Conservation (phyloP, 2,113 vertebrate species). For the Poicephalus meyeri region DNA sequence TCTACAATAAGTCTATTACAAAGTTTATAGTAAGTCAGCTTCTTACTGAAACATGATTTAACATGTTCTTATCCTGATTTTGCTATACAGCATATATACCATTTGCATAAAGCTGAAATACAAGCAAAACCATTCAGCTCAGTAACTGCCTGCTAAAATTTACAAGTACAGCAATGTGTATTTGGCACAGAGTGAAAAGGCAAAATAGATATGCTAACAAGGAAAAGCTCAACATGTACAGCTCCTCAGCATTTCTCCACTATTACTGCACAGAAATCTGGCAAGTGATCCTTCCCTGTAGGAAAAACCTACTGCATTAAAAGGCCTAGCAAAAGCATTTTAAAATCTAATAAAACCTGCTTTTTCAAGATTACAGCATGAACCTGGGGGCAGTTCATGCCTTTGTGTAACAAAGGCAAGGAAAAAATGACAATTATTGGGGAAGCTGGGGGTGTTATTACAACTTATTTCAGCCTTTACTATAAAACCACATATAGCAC, state of each 20-base stretch:
- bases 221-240: neutral
- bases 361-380: neutral
- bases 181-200: neutral
- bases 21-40: neutral
- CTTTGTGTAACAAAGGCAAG: neutral
- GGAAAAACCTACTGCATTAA: neutral
- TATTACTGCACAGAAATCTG: neutral
- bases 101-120: neutral
- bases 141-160: neutral
- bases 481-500: neutral
- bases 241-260: neutral
- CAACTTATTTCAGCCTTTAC: neutral
- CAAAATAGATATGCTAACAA: neutral
- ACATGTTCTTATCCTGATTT: neutral
- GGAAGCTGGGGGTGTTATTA: neutral
- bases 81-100: neutral
- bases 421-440: neutral
- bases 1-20: neutral
- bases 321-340: neutral
- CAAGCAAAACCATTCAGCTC: neutral
- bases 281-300: neutral
- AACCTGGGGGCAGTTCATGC: neutral
- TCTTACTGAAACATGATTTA: neutral
- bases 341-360: neutral
- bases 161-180: neutral